A percentile compares a stretch with the other conserved stretches of the same genome.
These are phyloP conservation scores for Trematocara variabile DNA, from an alignment of 2,113 vertebrate genomes.

Conservation along the genomic window DNA sequence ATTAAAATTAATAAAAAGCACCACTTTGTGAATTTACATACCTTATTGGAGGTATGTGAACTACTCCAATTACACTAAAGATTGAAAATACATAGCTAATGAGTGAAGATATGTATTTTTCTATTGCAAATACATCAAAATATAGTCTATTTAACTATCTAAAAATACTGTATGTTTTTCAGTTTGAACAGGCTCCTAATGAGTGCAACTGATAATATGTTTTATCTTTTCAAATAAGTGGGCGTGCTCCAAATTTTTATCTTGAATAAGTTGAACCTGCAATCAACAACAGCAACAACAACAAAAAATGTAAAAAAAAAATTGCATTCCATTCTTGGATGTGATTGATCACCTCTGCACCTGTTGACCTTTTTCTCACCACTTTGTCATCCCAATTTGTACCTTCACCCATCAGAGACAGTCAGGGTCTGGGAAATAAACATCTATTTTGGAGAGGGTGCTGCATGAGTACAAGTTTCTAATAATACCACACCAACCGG, in stretches of 20 bases:
- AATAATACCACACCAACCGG: slow-evolving; percentile 39
- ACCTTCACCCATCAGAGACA: background rate
- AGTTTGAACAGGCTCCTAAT: background rate
- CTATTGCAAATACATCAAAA: background rate
- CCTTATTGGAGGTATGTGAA: background rate
- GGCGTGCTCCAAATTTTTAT: background rate
- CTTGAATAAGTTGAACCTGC: background rate
- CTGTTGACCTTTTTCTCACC: slow-evolving; percentile 27
- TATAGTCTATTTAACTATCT: background rate
- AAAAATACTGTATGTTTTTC: background rate
- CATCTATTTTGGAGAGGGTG: slow-evolving; percentile 41
- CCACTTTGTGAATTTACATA: background rate
- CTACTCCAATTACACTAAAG: background rate
- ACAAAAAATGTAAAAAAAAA: background rate
- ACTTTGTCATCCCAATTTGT: background rate
- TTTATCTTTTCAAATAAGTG: background rate
- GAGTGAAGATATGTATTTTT: background rate
- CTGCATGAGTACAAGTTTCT: slow-evolving; percentile 35
- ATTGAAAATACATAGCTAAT: background rate
- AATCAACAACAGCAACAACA: background rate
- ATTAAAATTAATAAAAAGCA: background rate
- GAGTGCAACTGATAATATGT: background rate
- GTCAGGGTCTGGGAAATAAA: slow-evolving; percentile 17
- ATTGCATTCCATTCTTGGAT: background rate
- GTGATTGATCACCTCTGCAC: slow-evolving; percentile 28